Evolutionary conservation across 2,888 invertebrate genomes (phyloP), one percentile per base, ranked within the genome.

Genomic region (Agrochola lota): DNA sequence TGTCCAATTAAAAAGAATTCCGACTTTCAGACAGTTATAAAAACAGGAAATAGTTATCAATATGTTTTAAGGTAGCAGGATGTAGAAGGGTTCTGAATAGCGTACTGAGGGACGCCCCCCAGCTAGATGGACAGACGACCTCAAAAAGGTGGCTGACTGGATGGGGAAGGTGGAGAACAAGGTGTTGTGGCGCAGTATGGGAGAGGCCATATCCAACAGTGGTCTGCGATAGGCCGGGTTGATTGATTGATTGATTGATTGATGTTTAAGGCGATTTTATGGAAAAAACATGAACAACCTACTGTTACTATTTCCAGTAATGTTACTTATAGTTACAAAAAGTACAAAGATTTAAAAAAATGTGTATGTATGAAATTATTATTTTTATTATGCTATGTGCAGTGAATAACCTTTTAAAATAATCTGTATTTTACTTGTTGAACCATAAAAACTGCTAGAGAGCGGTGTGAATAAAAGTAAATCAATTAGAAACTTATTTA

Each of bases 1-100:
- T 57, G 8, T 35, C 35, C n/a, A 55, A 46, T 77, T 76, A 63
- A 20, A 43, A 17, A 43, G 17, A 43, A 26, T 43, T 43, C 64
- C 64, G 20, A 7, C 11, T 35, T 57, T 75, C 30, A 23, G 20
- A 60, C 11, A 40, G 2, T 59, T 30, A 17, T 8, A 57, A 11
- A 55, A 55, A 17, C 17, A 30, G 26, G 7, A 8, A 59, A 55
- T 26, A 68, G 2, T 4, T 73, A 7, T 43, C 30, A 26, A 26
- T 49, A 49, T 20, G 52, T 52, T 20, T 20, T 52, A 20, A 8
- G 52, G 52, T 52, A 20, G 20, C 8, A 20, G 52, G 20, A 8
- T 52, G 20, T 52, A 52, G 20, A 20, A 20, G 49, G 17, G 1
- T 52, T 20, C 20, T 17, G n/a, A n/a, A n/a, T 8, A 52, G 20